A percentile compares a stretch with the other conserved stretches of the same genome.
These are phyloP conservation scores for Cottus gobio DNA, from an alignment of 2,113 vertebrate genomes.

Conservation along the genomic window DNA sequence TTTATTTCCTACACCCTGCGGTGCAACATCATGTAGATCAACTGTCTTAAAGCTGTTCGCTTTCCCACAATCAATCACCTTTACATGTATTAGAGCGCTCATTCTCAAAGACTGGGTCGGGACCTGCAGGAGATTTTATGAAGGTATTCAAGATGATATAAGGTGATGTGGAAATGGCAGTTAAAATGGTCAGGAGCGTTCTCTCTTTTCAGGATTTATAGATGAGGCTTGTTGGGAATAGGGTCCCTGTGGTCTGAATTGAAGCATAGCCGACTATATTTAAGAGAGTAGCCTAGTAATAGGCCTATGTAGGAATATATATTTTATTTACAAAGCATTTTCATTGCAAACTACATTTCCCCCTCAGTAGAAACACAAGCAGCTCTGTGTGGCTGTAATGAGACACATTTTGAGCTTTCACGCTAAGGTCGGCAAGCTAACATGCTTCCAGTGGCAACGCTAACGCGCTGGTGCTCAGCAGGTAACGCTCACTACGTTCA, in stretches of 20 bases:
- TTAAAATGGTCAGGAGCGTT: background rate
- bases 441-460: background rate
- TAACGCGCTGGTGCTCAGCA: background rate
- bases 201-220: background rate
- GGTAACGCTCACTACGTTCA: background rate
- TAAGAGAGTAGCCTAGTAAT: too few relatives aligned
- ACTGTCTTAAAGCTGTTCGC: background rate
- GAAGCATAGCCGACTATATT: background rate
- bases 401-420: background rate
- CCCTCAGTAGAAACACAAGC: background rate
- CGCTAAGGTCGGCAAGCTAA: too few relatives aligned
- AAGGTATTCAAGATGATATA: background rate
- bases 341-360: background rate
- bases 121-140: background rate
- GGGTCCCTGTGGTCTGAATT: background rate
- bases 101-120: background rate
- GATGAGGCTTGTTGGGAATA: background rate
- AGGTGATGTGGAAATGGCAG: background rate
- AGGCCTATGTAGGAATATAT: background rate
- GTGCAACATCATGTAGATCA: background rate
- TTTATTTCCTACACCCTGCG: background rate
- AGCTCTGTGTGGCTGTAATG: background rate
- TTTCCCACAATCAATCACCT: background rate
- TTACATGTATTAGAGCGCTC: background rate
- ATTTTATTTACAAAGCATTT: background rate